Conservation (phyloP, 2,113 vertebrate species). For the Mirza zaza region DNA sequence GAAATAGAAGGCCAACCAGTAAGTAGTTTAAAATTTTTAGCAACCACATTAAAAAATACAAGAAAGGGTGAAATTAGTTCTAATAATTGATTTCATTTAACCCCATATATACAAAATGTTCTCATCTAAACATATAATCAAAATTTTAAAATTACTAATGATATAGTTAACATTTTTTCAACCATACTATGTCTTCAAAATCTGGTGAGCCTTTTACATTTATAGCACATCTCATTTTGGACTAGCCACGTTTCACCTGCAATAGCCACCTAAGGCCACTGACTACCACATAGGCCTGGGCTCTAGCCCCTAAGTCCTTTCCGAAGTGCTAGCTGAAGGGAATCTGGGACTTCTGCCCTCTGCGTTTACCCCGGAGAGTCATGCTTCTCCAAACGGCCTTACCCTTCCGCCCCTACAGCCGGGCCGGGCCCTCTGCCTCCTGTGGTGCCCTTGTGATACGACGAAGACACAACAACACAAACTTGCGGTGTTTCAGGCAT, state of each 20-base stretch:
- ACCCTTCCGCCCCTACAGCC: not conserved
- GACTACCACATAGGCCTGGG: not conserved
- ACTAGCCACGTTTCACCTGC: not conserved
- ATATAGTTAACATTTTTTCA: not conserved
- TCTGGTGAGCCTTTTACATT: not conserved
- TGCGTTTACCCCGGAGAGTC: not conserved
- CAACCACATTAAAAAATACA: not conserved
- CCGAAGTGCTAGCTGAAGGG: not conserved
- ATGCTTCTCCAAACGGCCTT: not conserved
- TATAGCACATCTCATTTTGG: not conserved
- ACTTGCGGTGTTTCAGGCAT: not conserved
- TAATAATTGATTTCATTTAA: not conserved
- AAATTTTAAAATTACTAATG: not conserved
- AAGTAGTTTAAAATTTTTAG: not conserved
- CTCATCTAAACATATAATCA: not conserved
- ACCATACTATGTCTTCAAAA: not conserved
- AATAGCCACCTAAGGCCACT: not conserved
- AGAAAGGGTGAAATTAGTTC: not conserved
- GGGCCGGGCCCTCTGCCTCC: not conserved
- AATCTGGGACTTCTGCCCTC: not conserved
- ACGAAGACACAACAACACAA: not conserved
- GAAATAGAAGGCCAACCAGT: not conserved
- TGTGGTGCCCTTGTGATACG: accelerated
- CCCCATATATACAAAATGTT: not conserved
- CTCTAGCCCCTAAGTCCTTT: not conserved